Percentiles rank a stretch among this genome's conserved stretches.
These are phyloP conservation scores for Lepisosteus osseus DNA, from an alignment of 2,113 vertebrate genomes.

Conservation along the genomic window DNA sequence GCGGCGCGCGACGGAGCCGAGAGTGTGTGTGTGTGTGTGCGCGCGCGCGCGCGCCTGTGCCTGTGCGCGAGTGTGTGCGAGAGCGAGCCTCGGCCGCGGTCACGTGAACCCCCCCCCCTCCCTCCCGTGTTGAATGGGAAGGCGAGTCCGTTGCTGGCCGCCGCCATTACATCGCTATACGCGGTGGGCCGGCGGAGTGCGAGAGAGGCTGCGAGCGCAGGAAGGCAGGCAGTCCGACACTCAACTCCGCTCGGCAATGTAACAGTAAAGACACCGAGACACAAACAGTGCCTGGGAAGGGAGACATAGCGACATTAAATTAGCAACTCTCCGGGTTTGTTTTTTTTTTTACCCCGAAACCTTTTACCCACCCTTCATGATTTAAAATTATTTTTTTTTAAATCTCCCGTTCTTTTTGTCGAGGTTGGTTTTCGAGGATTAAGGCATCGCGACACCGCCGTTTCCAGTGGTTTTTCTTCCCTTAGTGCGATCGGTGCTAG, in stretches of 20 bases:
- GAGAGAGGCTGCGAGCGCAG: slow-evolving; percentile 39
- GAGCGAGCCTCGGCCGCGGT: slow-evolving; percentile 53
- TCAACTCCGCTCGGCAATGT: not conserved
- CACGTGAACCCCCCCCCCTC: slow-evolving; percentile 45
- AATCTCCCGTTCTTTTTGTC: slow-evolving; percentile 18
- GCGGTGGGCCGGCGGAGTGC: slow-evolving; percentile 53
- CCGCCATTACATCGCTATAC: slow-evolving; percentile 70
- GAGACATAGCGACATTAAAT: slow-evolving; percentile 16
- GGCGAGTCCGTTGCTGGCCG: slow-evolving; percentile 63
- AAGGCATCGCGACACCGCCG: slow-evolving; percentile 21
- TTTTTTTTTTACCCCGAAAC: not conserved
- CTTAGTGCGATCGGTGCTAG: slow-evolving; percentile 11
- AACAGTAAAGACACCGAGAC: slow-evolving; percentile 37
- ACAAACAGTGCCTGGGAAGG: slow-evolving; percentile 44
- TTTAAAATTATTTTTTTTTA: slow-evolving; percentile 1
- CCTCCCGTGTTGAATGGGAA: slow-evolving; percentile 59
- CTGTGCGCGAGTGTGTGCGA: slow-evolving; percentile 43
- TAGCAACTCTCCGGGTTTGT: not conserved
- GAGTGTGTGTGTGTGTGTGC: not conserved
- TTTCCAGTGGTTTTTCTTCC: slow-evolving; percentile 10
- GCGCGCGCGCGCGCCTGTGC: slow-evolving; percentile 30
- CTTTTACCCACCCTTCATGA: not conserved
- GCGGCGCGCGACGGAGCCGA: slow-evolving; percentile 19
- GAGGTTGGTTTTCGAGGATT: slow-evolving; percentile 24
- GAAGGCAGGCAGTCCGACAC: not conserved